phyloP scores from a whole-genome alignment of 2,888 invertebrate genomes.

The Polyploca ridens region DNA sequence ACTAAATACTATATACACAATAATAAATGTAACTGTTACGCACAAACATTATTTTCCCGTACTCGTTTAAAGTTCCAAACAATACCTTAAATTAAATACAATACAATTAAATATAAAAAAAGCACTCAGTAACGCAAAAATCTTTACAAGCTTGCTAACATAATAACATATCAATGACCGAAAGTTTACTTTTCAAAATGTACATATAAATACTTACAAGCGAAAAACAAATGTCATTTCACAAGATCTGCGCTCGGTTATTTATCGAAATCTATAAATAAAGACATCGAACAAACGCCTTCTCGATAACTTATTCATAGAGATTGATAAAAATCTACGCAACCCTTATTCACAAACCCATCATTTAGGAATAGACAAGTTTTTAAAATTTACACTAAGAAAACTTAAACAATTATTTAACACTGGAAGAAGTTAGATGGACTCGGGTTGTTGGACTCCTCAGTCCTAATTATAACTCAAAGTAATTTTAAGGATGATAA shows the following conservation, averaged over 20 bases:
- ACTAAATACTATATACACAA: slow-evolving; percentile 81
- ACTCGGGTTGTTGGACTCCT: slow-evolving; percentile 27
- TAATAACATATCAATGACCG: slow-evolving; percentile 56
- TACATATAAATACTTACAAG: slow-evolving; percentile 81
- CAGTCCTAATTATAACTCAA: background rate
- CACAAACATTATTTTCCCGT: slow-evolving; percentile 50
- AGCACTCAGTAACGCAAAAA: slow-evolving; percentile 63
- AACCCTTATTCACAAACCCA: slow-evolving; percentile 55
- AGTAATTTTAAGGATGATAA: slow-evolving; percentile 1
- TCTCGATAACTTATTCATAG: slow-evolving; percentile 20
- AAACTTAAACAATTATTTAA: slow-evolving; percentile 61
- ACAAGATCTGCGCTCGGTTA: slow-evolving; percentile 25
- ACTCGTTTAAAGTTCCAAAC: slow-evolving; percentile 37
- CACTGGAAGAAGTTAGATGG: slow-evolving; percentile 59
- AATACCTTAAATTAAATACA: slow-evolving; percentile 39
- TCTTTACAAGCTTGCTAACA: slow-evolving; percentile 70
- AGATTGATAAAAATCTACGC: slow-evolving; percentile 26
- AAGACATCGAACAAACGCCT: background rate
- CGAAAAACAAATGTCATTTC: slow-evolving; percentile 61
- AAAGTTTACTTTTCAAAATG: slow-evolving; percentile 71
- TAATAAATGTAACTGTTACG: slow-evolving; percentile 56
- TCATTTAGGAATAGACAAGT: slow-evolving; percentile 49
- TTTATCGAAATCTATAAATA: slow-evolving; percentile 31
- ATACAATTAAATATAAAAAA: slow-evolving; percentile 51
- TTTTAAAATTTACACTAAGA: slow-evolving; percentile 49